These are phyloP conservation scores for Dyspetes luteomarginatus DNA, from an alignment of 2,888 invertebrate genomes.

Conservation along the genomic window DNA sequence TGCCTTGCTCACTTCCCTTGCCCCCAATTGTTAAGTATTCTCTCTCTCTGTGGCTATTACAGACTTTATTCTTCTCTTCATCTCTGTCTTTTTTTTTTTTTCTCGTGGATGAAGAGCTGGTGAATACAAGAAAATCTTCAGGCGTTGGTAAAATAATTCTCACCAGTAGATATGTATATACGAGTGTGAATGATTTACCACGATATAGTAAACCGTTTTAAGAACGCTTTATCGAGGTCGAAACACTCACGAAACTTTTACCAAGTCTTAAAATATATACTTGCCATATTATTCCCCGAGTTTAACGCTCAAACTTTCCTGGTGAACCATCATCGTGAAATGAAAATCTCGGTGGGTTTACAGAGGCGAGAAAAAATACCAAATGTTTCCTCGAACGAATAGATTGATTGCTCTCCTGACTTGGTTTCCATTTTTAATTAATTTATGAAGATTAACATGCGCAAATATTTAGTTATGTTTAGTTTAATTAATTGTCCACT, in stretches of 20 bases:
- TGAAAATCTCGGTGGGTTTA: slow-evolving; percentile 20
- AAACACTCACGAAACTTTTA: not conserved
- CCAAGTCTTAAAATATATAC: slow-evolving; percentile 34
- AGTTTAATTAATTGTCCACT: slow-evolving; percentile 1
- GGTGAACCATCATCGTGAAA: slow-evolving; percentile 17
- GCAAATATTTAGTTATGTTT: not conserved
- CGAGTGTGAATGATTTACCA: too few relatives aligned
- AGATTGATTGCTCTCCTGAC: too few relatives aligned
- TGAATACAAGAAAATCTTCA: not conserved
- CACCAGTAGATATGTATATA: not conserved
- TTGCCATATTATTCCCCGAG: not conserved
- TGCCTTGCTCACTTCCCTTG: not conserved
- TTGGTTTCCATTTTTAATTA: too few relatives aligned
- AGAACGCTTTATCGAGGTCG: not conserved
- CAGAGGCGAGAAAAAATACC: not conserved
- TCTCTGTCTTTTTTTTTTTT: not conserved
- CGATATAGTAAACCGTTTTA: too few relatives aligned
- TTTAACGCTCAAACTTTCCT: slow-evolving; percentile 39
- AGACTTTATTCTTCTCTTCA: not conserved
- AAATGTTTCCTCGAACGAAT: too few relatives aligned
- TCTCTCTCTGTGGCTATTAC: not conserved
- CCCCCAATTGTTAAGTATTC: not conserved
- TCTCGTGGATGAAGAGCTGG: slow-evolving; percentile 1
- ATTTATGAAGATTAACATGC: too few relatives aligned
- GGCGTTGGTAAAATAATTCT: not conserved